Percentiles rank a stretch among this genome's conserved stretches.
These are phyloP conservation scores for Myiotriccus ornatus DNA, from an alignment of 2,797 vertebrate species.

Conservation along the genomic window DNA sequence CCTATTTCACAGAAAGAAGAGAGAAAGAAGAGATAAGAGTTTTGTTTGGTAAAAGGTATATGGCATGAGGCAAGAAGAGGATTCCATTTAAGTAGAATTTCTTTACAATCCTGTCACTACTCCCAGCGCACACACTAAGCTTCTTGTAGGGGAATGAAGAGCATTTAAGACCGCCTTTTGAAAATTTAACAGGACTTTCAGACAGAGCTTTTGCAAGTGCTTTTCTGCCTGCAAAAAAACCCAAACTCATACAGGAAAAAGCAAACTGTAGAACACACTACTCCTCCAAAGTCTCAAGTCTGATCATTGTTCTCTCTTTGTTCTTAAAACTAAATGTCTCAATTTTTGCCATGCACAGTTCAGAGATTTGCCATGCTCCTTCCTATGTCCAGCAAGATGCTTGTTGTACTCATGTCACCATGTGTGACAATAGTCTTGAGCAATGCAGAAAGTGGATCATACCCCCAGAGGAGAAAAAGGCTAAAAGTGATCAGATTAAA, in stretches of 20 bases:
- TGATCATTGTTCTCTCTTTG: not conserved
- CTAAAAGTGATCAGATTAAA: not conserved
- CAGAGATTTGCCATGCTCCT: not conserved
- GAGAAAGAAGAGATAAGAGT: not conserved
- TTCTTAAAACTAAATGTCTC: not conserved
- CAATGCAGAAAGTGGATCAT: not conserved
- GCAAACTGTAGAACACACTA: not conserved
- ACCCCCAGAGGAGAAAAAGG: not conserved
- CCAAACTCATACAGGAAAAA: not conserved
- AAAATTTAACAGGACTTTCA: not conserved
- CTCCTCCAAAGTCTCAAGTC: not conserved
- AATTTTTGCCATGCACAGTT: not conserved
- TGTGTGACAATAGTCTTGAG: not conserved
- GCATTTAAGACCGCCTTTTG: not conserved
- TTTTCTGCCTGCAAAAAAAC: not conserved
- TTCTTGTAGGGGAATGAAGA: not conserved
- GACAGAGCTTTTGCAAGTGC: not conserved
- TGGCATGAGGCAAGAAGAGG: not conserved
- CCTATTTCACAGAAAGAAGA: not conserved
- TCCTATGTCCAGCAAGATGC: not conserved
- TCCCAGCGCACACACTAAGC: not conserved
- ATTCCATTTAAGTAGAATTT: not conserved
- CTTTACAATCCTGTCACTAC: not conserved
- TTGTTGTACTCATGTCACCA: not conserved
- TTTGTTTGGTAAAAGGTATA: not conserved